Percentiles rank a stretch among this genome's conserved stretches.
These are phyloP conservation scores for Drosophila simulans DNA, from an alignment of 1,140 invertebrate species.

Conservation along the genomic window DNA sequence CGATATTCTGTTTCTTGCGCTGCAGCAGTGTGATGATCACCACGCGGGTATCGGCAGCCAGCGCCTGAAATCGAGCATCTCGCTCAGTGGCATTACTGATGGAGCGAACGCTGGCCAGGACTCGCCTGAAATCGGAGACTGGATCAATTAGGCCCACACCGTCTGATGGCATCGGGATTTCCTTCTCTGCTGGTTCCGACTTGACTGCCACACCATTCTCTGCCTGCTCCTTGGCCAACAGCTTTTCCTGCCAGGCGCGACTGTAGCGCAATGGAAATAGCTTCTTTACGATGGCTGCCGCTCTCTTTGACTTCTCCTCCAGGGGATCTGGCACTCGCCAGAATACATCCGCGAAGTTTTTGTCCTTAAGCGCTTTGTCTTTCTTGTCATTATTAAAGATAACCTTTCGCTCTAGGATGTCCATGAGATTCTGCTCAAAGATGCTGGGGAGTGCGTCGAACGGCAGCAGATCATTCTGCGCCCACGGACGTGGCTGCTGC, in stretches of 20 bases:
- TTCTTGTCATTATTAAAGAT: constrained; percentile 4
- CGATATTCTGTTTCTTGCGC: constrained; percentile 45
- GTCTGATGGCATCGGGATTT: constrained; percentile 28
- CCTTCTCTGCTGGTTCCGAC: constrained; percentile 30
- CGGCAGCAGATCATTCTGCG: constrained; percentile 66
- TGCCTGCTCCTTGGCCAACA: constrained; percentile 49
- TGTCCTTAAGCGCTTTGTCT: constrained; percentile 40
- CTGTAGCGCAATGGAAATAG: constrained; percentile 68
- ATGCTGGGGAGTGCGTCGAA: constrained; percentile 71
- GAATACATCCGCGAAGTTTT: constrained; percentile 60
- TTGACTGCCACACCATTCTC: constrained; percentile 34
- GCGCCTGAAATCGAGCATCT: constrained; percentile 57
- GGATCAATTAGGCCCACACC: constrained; percentile 54
- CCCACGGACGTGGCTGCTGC: constrained; percentile 52
- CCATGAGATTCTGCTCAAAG: constrained; percentile 72
- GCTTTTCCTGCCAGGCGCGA: constrained; percentile 63
- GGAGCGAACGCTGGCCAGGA: constrained; percentile 46
- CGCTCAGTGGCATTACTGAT: constrained; percentile 52
- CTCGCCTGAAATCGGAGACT: constrained; percentile 52
- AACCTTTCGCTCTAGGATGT: constrained; percentile 65
- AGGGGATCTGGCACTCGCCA: constrained; percentile 72
- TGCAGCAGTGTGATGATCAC: constrained; percentile 62
- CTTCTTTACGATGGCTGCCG: constrained; percentile 58
- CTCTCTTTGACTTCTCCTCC: constrained; percentile 65
- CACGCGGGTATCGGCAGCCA: constrained; percentile 65